These are phyloP conservation scores for Sapajus apella DNA, from an alignment of 2,113 vertebrate species.

Conservation along the genomic window DNA sequence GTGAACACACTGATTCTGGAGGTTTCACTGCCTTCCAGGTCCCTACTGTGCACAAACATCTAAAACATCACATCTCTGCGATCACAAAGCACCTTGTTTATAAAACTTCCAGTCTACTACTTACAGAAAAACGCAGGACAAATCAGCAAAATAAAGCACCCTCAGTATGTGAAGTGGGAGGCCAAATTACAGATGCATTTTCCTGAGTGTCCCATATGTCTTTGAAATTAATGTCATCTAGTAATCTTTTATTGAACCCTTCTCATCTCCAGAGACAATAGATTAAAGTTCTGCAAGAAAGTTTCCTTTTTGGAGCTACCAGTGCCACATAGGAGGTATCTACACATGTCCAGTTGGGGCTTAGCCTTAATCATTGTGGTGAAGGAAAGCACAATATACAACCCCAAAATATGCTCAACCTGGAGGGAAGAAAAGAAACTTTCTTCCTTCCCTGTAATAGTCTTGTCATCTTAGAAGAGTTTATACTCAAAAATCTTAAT, in stretches of 20 bases:
- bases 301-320: background rate
- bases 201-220: background rate
- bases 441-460: background rate
- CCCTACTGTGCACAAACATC: background rate
- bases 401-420: background rate
- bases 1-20: fast-evolving
- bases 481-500: background rate
- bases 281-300: background rate
- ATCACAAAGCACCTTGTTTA: background rate
- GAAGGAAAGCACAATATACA: background rate
- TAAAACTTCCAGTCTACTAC: background rate
- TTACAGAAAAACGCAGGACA: background rate
- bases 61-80: background rate
- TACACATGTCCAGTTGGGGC: background rate
- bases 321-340: background rate
- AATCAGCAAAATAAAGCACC: background rate
- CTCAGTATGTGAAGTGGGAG: background rate
- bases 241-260: background rate
- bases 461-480: background rate
- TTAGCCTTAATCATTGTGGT: background rate
- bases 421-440: background rate
- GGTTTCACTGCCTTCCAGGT: background rate
- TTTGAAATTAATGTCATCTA: background rate
- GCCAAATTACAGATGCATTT: background rate
- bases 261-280: background rate